A percentile compares a stretch with the other conserved stretches of the same genome.
Evolutionary conservation across 2,113 vertebrate genomes (phyloP).

Genomic region (Triplophysa siluroides): DNA sequence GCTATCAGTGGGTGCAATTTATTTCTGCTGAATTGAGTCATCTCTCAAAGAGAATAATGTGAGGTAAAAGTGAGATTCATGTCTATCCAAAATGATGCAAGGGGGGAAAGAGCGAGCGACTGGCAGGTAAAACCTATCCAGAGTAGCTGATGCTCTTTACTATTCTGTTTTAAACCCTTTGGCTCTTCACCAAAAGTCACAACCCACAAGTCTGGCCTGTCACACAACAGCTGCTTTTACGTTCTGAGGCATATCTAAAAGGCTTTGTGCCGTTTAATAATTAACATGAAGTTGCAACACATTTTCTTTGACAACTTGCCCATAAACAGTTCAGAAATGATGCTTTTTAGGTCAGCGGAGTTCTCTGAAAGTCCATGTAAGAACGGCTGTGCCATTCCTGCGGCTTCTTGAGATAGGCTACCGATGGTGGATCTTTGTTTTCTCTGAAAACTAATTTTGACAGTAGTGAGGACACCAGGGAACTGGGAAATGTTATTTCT

Average conservation of each 20-base stretch:
- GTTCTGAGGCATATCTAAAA: slow-evolving; percentile 50
- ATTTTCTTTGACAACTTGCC: slow-evolving; percentile 40
- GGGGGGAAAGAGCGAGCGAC: slow-evolving; percentile 1
- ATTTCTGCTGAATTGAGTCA: background rate
- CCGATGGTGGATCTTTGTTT: background rate
- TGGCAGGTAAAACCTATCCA: slow-evolving; percentile 45
- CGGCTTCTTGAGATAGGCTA: background rate
- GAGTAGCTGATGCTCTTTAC: slow-evolving; percentile 40
- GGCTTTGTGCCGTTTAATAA: slow-evolving; percentile 54
- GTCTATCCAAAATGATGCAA: slow-evolving; percentile 37
- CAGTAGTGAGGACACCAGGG: background rate
- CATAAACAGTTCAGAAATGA: slow-evolving; percentile 8
- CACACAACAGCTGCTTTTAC: slow-evolving; percentile 67
- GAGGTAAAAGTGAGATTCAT: slow-evolving; percentile 15
- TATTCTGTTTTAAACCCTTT: slow-evolving; percentile 58
- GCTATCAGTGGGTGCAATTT: too few relatives aligned
- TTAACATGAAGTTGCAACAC: slow-evolving; percentile 38
- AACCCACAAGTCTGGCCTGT: slow-evolving; percentile 58
- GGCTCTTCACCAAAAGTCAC: slow-evolving; percentile 64
- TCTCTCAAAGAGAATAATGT: background rate
- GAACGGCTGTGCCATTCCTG: background rate
- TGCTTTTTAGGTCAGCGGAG: background rate
- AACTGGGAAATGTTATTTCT: background rate
- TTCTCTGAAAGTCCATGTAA: slow-evolving; percentile 5
- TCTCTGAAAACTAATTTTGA: background rate